Evolutionary conservation across 1,140 invertebrate species (phyloP), one percentile per base, ranked within the genome.

Genomic region (Philopotamus ludificatus): DNA sequence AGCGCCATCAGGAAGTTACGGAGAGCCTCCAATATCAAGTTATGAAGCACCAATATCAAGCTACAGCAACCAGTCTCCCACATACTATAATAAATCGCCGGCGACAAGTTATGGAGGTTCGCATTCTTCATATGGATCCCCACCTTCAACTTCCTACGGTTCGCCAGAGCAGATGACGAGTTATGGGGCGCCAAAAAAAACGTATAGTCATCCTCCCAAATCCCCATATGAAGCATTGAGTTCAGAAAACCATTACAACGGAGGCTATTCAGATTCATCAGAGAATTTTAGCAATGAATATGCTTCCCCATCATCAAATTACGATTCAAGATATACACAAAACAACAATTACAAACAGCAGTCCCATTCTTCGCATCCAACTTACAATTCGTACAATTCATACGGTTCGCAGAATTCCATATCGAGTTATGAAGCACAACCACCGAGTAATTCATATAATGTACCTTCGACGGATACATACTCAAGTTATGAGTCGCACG

Each of bases 31-130:
- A 8, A 61, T 61, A 34, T 25, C 55, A 2, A 63, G 59, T 18
- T 70, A 72, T 41, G 64, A 69, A 15, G 54, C 63, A n/a, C 69
- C 67, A 44, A 26, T 61, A 15, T 47, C 57, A 1, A 45, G 58
- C 2, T n/a, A n/a, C n/a, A 54, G 50, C 21, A 66, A 60, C 54
- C 54, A 50, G 9, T 18, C 49, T 0, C 66, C 66, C 4, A 45
- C 66, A 21, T 63, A 26, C 1, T 28, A 15, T 62, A 63, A 22
- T 28, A 55, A 1, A 55, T 49, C 10, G 44, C 49, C 65, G 26
- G 60, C 66, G 12, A 9, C 62, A 45, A 58, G 47, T 9, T 67
- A 71, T 34, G 65, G 65, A 4, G 10, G 61, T 47, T 70, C 71
- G 8, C 65, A 71, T 7, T 51, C 61, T 2, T 59, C 53, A 10